These are phyloP conservation scores for Carterocephalus palaemon DNA, from an alignment of 2,888 invertebrate species.

Conservation along the genomic window DNA sequence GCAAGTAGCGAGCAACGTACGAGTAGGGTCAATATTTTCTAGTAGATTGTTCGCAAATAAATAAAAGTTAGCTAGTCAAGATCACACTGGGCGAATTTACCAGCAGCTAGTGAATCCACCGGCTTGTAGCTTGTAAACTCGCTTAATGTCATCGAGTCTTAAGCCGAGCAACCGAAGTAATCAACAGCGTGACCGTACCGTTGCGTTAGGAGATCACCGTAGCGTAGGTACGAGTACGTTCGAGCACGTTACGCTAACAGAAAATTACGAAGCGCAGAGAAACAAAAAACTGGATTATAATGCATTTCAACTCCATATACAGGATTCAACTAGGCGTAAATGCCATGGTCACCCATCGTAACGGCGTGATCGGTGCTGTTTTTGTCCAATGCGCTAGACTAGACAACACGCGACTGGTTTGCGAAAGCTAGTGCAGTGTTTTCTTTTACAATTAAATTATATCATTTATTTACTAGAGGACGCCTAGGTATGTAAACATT, in stretches of 20 bases:
- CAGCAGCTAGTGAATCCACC: no score
- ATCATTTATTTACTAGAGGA: no score
- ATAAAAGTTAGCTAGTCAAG: no score
- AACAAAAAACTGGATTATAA: conserved; percentile 40
- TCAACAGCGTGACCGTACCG: conserved; percentile 11
- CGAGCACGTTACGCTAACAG: conserved; percentile 17
- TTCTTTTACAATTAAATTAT: no score
- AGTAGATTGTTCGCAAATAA: no score
- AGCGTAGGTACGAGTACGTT: conserved; percentile 1
- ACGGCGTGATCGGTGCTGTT: conserved; percentile 58
- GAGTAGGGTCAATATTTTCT: no score
- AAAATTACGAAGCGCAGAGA: conserved; percentile 9
- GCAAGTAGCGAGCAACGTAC: no score
- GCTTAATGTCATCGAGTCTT: no score
- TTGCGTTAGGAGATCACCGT: conserved; percentile 3
- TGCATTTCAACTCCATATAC: conserved; percentile 60
- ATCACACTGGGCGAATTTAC: no score
- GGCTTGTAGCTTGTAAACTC: no score
- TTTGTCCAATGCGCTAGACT: conserved; percentile 52
- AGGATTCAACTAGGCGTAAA: conserved; percentile 70
- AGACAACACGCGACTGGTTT: conserved; percentile 6
- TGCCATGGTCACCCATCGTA: conserved; percentile 75
- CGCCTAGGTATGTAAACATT: no score
- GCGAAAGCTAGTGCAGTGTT: conserved; percentile 4
- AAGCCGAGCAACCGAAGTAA: background rate